Percentiles rank a stretch among this genome's conserved stretches.
phyloP scores from a whole-genome alignment of 2,888 invertebrate genomes.

The Cistogaster globosa region DNA sequence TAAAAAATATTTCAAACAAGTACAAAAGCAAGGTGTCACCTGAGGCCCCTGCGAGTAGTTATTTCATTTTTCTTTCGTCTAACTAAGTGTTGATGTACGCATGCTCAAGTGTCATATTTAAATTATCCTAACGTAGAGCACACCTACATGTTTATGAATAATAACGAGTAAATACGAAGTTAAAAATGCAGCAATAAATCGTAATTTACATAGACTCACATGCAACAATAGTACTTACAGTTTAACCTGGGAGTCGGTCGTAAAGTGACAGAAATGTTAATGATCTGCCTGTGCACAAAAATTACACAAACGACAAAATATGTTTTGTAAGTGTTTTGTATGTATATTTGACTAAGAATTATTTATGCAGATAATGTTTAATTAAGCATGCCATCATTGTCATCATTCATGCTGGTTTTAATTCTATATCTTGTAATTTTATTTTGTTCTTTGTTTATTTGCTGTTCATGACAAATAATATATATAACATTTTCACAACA shows the following conservation, averaged over 20 bases:
- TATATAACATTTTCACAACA: not conserved
- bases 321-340: not conserved
- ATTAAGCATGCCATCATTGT: slow-evolving; percentile 20
- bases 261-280: slow-evolving; percentile 56
- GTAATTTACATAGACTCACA: slow-evolving; percentile 14
- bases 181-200: slow-evolving; percentile 21
- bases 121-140: not conserved
- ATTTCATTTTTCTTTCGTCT: no score
- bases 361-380: slow-evolving; percentile 28
- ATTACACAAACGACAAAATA: not conserved
- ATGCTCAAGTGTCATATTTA: not conserved
- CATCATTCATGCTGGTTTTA: slow-evolving; percentile 22
- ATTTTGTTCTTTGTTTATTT: slow-evolving; percentile 3
- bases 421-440: slow-evolving; percentile 18
- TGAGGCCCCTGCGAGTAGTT: no score
- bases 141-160: not conserved
- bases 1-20: no score
- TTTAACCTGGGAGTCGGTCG: no score
- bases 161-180: not conserved
- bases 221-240: slow-evolving; percentile 13
- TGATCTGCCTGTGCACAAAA: slow-evolving; percentile 57
- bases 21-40: no score
- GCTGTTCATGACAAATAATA: slow-evolving; percentile 2
- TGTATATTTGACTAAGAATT: slow-evolving; percentile 49
- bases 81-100: no score